These are phyloP conservation scores for Drosophila mimetica DNA, from an alignment of 2,888 invertebrate species.

Conservation along the genomic window DNA sequence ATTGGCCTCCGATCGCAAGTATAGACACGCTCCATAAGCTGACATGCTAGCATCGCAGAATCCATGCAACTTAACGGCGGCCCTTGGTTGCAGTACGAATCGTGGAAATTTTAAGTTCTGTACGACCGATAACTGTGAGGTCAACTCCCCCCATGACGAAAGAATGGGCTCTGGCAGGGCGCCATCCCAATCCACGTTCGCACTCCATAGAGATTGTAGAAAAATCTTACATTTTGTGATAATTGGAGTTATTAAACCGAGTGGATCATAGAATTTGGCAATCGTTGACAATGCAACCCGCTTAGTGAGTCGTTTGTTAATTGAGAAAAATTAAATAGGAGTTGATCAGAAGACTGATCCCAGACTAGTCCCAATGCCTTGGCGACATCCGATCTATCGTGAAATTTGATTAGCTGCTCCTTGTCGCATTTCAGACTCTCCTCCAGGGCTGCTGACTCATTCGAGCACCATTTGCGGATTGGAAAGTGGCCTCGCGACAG, in stretches of 20 bases:
- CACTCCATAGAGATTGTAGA: neutral
- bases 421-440: neutral
- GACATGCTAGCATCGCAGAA: too few relatives aligned
- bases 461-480: neutral
- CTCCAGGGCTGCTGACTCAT: neutral
- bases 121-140: slow-evolving; percentile 4
- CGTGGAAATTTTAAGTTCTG: neutral
- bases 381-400: neutral
- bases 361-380: neutral
- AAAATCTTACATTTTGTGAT: neutral
- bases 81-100: too few relatives aligned
- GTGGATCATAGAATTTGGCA: neutral
- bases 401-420: neutral
- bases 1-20: neutral
- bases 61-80: too few relatives aligned
- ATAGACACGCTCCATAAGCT: too few relatives aligned
- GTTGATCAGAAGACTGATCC: neutral
- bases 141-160: neutral
- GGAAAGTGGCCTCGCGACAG: neutral
- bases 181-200: neutral
- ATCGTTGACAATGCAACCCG: neutral
- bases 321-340: neutral
- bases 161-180: neutral
- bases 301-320: neutral
- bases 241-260: neutral